phyloP scores from a whole-genome alignment of 2,113 vertebrate species.

The Paramormyrops kingsleyae region DNA sequence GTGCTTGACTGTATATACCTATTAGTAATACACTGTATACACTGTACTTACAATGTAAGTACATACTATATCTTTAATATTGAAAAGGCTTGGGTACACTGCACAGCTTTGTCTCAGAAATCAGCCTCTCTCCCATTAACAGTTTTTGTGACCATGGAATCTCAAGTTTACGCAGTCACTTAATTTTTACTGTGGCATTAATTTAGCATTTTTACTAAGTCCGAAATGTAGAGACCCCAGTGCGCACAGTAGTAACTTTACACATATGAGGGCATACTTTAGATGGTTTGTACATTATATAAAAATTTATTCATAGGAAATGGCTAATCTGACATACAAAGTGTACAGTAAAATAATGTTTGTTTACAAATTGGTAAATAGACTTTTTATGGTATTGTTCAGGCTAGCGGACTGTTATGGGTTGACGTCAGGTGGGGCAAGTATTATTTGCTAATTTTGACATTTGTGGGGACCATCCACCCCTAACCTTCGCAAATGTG shows the following conservation, averaged over 20 bases:
- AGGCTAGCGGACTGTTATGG: not conserved
- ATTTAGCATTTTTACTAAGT: not conserved
- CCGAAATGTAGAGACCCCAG: not conserved
- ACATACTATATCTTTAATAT: no score
- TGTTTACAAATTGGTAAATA: not conserved
- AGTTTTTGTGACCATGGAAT: no score
- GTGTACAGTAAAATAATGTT: not conserved
- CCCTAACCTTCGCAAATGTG: no score
- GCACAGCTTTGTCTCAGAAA: no score
- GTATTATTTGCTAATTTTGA: not conserved
- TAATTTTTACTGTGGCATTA: not conserved
- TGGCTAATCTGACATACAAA: not conserved
- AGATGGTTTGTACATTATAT: not conserved
- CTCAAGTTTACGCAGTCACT: not conserved
- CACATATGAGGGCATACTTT: not conserved
- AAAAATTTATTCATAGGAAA: not conserved
- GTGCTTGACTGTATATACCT: no score
- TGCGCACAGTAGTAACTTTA: not conserved
- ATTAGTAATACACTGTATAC: no score
- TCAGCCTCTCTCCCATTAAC: no score
- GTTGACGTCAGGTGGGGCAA: not conserved
- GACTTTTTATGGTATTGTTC: not conserved
- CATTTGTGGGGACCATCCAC: not conserved
- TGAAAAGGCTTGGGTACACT: not conserved
- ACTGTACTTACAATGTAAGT: no score